phyloP scores from a whole-genome alignment of 2,888 invertebrate genomes.

The Clepsis dumicolana region DNA sequence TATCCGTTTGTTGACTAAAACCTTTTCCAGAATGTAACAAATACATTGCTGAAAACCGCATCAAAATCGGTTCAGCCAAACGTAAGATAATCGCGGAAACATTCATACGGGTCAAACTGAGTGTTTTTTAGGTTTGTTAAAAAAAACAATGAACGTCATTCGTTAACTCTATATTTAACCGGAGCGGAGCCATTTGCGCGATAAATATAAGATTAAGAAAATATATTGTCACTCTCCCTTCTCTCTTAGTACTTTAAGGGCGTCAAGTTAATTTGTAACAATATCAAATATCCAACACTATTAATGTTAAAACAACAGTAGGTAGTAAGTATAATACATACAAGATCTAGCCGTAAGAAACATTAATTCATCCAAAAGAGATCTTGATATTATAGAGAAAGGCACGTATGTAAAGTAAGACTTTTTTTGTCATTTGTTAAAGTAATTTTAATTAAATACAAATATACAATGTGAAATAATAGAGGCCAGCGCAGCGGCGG shows the following conservation, averaged over 20 bases:
- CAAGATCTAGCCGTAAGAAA: background rate
- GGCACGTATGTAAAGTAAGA: slow-evolving; percentile 27
- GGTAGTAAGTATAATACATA: background rate
- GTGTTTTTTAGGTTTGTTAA: too few species aligned
- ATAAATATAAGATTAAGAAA: background rate
- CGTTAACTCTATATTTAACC: background rate
- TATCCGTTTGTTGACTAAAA: too few species aligned
- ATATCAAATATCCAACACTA: slow-evolving; percentile 2
- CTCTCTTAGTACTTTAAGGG: background rate
- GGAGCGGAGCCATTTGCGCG: background rate
- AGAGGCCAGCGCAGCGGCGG: background rate
- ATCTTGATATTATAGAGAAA: slow-evolving; percentile 1
- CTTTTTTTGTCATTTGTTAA: slow-evolving; percentile 34
- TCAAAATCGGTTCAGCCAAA: too few species aligned
- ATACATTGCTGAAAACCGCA: too few species aligned
- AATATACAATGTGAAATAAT: background rate
- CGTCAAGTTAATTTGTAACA: background rate
- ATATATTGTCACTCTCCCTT: background rate
- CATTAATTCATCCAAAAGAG: background rate
- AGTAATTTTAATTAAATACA: background rate
- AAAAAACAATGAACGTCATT: too few species aligned
- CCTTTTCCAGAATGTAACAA: too few species aligned
- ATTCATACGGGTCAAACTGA: too few species aligned
- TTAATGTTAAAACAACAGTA: background rate
- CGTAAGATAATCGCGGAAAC: too few species aligned